Evolutionary conservation across 2,888 invertebrate species (phyloP), one percentile per base, ranked within the genome.

Genomic region (Yponomeuta malinellus): DNA sequence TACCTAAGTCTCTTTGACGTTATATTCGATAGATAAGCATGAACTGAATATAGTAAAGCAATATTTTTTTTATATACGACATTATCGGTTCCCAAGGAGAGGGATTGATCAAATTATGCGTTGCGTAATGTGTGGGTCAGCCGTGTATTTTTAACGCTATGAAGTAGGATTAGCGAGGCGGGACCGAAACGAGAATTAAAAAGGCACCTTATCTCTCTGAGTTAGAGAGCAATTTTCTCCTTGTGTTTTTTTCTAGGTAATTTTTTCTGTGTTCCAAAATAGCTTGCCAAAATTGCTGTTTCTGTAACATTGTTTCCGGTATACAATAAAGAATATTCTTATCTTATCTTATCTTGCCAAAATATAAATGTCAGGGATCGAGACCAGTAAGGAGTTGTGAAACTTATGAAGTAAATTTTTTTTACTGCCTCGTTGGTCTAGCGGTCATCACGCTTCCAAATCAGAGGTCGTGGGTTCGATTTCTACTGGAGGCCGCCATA

Each of bases 121-220:
- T 52, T 2, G 15, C 4, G 15, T 6, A 59, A 59, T 15, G 52
- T 59, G 52, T 1, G 52, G 52, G 52, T 15, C 1, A 15, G 52
- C 52, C 52, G 52, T 59, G 52, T 52, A 52, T 59, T 59, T 59
- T 59, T 59, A 59, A 59, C 52, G 52, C 52, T 15, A 59, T 59
- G 12, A 59, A 59, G 15, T 59, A 59, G 52, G 15, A 59, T 59
- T 59, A 59, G 52, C 52, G 52, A 15, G 15, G 52, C 15, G 52
- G 15, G 52, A 59, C 52, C 52, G 2, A 59, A 59, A 59, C 52
- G 52, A 8, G 52, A 59, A 59, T 23, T 23, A 23, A 59, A 59
- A 59, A 59, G 52, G 52, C 52, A 4, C 52, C 15, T 59, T 59
- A 59, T 59, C 52, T 59, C 52, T 59, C 52, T 59, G 52, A 12